Evolutionary conservation across 2,113 vertebrate species (phyloP).

Genomic region (Numida meleagris): DNA sequence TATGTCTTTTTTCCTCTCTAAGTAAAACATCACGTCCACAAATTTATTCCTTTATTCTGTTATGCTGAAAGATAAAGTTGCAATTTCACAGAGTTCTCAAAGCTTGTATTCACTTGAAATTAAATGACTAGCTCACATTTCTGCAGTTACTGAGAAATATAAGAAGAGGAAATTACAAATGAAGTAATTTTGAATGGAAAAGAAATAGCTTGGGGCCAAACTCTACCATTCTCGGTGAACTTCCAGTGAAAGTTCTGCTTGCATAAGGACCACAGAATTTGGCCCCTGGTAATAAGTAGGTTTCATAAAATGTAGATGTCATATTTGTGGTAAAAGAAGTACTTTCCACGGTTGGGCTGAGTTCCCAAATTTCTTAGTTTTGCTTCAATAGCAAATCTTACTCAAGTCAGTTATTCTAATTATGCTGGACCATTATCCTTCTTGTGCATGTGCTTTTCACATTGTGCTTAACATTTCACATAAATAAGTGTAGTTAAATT

Average conservation of each 20-base stretch:
- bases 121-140: constrained; percentile 54
- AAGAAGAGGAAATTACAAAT: constrained; percentile 71
- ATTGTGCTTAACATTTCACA: neutral
- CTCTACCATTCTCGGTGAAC: constrained; percentile 46
- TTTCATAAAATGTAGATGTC: constrained; percentile 69
- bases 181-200: constrained; percentile 67
- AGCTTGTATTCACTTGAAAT: constrained; percentile 16
- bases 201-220: constrained; percentile 25
- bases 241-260: constrained; percentile 53
- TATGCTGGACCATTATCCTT: neutral
- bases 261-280: constrained; percentile 61
- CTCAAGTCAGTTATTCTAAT: constrained; percentile 50
- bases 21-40: constrained; percentile 55
- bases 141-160: constrained; percentile 67
- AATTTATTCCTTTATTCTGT: constrained; percentile 17
- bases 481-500: neutral
- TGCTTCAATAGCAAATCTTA: constrained; percentile 72
- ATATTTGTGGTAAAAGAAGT: constrained; percentile 77
- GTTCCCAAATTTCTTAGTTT: constrained; percentile 73
- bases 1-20: neutral
- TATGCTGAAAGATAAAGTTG: constrained; percentile 13
- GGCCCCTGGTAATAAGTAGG: constrained; percentile 58
- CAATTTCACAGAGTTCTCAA: constrained; percentile 32
- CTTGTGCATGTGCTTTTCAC: neutral
- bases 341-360: constrained; percentile 77